phyloP scores from a whole-genome alignment of 2,113 vertebrate species.

The Neotoma lepida region DNA sequence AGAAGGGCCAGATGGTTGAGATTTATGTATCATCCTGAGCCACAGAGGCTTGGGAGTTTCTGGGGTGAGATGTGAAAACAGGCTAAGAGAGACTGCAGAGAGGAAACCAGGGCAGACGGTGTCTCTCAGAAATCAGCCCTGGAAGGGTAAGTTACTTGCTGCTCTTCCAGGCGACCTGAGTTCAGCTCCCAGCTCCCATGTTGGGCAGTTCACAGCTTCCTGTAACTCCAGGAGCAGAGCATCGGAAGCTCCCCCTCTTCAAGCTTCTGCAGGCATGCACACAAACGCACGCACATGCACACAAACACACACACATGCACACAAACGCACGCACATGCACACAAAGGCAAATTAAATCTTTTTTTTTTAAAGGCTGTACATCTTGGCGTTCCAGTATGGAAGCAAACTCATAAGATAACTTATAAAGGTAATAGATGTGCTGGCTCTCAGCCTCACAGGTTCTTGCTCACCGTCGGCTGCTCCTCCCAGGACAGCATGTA shows the following conservation, averaged over 20 bases:
- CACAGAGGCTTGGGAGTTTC: not conserved
- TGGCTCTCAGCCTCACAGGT: not conserved
- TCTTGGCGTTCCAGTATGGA: not conserved
- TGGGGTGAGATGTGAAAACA: not conserved
- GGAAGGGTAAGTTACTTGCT: not conserved
- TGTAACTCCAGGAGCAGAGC: not conserved
- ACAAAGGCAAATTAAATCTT: not conserved
- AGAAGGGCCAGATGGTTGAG: not conserved
- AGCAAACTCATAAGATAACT: not conserved
- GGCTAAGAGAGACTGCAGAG: not conserved
- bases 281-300: not conserved
- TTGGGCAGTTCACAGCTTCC: not conserved
- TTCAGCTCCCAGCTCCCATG: not conserved
- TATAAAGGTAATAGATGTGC: not conserved
- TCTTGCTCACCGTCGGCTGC: too few relatives aligned
- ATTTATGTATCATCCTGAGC: not conserved
- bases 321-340: not conserved
- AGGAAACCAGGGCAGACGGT: not conserved
- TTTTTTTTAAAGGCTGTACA: not conserved
- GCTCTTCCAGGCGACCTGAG: not conserved
- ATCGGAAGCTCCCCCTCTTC: not conserved
- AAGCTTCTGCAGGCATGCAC: not conserved
- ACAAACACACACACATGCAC: too few relatives aligned
- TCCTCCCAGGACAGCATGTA: not conserved
- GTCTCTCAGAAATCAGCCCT: not conserved